A percentile compares a stretch with the other conserved stretches of the same genome.
Evolutionary conservation across 1,140 invertebrate species (phyloP).

Genomic region (Cherax destructor): DNA sequence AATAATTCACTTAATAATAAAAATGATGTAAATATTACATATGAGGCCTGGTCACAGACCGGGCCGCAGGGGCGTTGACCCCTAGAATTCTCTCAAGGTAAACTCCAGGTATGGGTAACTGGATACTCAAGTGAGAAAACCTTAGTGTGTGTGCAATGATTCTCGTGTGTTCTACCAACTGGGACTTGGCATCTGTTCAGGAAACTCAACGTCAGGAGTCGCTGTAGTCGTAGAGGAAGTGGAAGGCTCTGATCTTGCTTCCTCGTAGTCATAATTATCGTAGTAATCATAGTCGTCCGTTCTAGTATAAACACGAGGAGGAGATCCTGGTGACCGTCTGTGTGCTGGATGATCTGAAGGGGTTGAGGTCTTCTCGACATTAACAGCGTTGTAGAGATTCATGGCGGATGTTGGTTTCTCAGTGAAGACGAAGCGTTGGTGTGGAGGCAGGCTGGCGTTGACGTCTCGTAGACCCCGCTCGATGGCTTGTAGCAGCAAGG

Average conservation of each 20-base stretch:
- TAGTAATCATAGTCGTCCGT: not conserved
- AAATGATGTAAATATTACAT: too few relatives aligned
- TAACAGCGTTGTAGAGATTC: not conserved
- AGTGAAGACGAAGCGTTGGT: not conserved
- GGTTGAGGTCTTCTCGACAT: not conserved
- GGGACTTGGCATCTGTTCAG: not conserved
- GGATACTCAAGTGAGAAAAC: too few relatives aligned
- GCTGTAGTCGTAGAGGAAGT: not conserved
- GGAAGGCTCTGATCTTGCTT: not conserved
- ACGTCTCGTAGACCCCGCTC: not conserved
- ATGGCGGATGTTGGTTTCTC: not conserved
- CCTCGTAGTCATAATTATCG: not conserved
- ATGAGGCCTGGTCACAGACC: too few relatives aligned
- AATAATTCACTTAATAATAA: too few relatives aligned
- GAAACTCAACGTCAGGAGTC: not conserved
- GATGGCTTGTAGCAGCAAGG: slow-evolving; percentile 4
- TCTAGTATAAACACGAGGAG: not conserved
- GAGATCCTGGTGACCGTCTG: not conserved
- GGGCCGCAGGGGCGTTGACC: too few relatives aligned
- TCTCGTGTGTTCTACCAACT: not conserved
- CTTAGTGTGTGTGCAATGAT: too few relatives aligned
- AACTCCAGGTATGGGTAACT: too few relatives aligned
- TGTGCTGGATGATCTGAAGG: not conserved
- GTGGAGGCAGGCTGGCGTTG: not conserved
- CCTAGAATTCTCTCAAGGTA: too few relatives aligned